Evolutionary conservation across 2,113 vertebrate species (phyloP), one percentile per base, ranked within the genome.

Genomic region (Thunnus thynnus): DNA sequence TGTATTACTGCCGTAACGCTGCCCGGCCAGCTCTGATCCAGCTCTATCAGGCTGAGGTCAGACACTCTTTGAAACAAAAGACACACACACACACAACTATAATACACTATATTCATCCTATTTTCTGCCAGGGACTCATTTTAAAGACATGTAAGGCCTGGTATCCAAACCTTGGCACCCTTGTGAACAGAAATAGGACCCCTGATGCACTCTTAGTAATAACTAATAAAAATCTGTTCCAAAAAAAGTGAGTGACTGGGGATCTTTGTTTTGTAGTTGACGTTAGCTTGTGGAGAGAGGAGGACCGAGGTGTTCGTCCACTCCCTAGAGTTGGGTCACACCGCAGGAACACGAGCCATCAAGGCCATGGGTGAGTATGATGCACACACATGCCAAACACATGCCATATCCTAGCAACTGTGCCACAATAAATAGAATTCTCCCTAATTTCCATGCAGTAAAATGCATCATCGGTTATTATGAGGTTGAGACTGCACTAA

Each of bases 1-100:
- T 99, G 14, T 99, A 99, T 84, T 99, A 99, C 84, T 99, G 97
- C 84, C 96, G 98, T 72, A 95, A 97, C 0, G 98, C 98, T 2
- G 71, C 93, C 0, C 93, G 94, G 2, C 96, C 97, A 0, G 87
- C 97, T 66, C 95, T 99, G 60, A 94, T 99, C 85, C 98, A 99
- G 92, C 96, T 99, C 71, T 99, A 99, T 78, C 97, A 98, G 90
- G 96, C 96, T 0, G 97, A 99, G 97, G 98, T 99, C 60, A 83
- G 93, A 60, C 1, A 81, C 46, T 57, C 51, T 69, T 60, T 36
- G 7, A 25, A 56, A 70, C 54, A 67, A 13, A 52, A 47, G 65
- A 70, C 25, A 67, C 46, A 57, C 20, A 51, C 16, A 58, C 50
- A 16, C 25, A 16, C n/a, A 72, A 2, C 25, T 13, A 36, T 3